Conservation (phyloP, 2,888 invertebrate genomes). For the Cheilosia pagana region DNA sequence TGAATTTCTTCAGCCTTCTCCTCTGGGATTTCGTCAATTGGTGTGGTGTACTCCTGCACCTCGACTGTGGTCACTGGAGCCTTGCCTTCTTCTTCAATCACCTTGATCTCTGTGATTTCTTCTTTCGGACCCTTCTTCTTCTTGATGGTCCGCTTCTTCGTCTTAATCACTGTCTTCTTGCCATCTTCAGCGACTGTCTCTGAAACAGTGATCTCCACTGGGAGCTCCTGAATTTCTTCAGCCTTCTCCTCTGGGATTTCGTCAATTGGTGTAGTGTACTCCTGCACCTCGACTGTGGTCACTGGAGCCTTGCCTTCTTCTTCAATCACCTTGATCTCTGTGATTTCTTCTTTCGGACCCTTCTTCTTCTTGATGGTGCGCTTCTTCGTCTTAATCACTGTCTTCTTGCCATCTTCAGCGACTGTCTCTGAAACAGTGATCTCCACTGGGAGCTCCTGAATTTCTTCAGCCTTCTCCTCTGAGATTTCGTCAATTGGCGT, state of each 20-base stretch:
- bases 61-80: constrained; percentile 79
- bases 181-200: constrained; percentile 81
- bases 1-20: constrained; percentile 78
- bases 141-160: constrained; percentile 82
- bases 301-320: constrained; percentile 79
- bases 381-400: constrained; percentile 80
- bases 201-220: constrained; percentile 80
- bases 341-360: constrained; percentile 78
- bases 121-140: constrained; percentile 81
- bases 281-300: constrained; percentile 78
- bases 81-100: constrained; percentile 78
- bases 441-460: constrained; percentile 81
- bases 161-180: constrained; percentile 79
- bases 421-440: constrained; percentile 81
- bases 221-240: constrained; percentile 78
- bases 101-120: constrained; percentile 30
- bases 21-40: constrained; percentile 78
- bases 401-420: constrained; percentile 81
- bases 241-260: constrained; percentile 78
- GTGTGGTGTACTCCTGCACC: constrained; percentile 78
- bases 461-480: constrained; percentile 77
- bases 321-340: constrained; percentile 70
- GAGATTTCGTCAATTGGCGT: constrained; percentile 78
- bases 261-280: constrained; percentile 78
- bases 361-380: constrained; percentile 82